A percentile compares a stretch with the other conserved stretches of the same genome.
Evolutionary conservation across 2,888 invertebrate genomes (phyloP).

Genomic region (Phragmatobia fuliginosa): DNA sequence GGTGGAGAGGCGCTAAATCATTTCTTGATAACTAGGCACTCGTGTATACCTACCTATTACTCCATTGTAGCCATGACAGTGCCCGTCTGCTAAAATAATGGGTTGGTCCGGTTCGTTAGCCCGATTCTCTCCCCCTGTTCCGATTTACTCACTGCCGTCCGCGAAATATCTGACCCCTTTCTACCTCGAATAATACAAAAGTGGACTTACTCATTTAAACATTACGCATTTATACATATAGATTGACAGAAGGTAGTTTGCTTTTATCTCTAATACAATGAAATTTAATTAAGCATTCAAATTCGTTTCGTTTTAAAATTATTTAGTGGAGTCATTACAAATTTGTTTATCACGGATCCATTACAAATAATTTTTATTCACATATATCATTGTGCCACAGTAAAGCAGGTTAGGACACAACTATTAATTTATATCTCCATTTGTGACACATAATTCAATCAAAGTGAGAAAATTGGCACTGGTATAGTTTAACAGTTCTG

Average conservation of each 20-base stretch:
- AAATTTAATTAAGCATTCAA: constrained; percentile 27
- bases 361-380: neutral
- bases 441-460: too few relatives aligned
- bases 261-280: constrained; percentile 28
- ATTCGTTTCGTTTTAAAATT: constrained; percentile 17
- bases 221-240: constrained; percentile 32
- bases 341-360: neutral
- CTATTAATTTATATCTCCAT: too few relatives aligned
- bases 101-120: constrained; percentile 63
- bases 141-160: constrained; percentile 41
- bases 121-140: constrained; percentile 47
- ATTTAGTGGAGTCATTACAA: neutral
- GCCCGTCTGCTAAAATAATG: constrained; percentile 58
- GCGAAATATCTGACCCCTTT: constrained; percentile 38
- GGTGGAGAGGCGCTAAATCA: constrained; percentile 38
- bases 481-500: too few relatives aligned
- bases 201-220: constrained; percentile 41
- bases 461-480: neutral
- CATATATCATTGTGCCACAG: neutral
- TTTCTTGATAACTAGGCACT: constrained; percentile 40
- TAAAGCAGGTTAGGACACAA: too few relatives aligned
- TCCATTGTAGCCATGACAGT: constrained; percentile 50
- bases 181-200: constrained; percentile 36
- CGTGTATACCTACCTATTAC: constrained; percentile 38
- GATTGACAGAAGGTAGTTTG: constrained; percentile 19